phyloP scores from a whole-genome alignment of 1,140 invertebrate species.

The Drosophila gunungcola region DNA sequence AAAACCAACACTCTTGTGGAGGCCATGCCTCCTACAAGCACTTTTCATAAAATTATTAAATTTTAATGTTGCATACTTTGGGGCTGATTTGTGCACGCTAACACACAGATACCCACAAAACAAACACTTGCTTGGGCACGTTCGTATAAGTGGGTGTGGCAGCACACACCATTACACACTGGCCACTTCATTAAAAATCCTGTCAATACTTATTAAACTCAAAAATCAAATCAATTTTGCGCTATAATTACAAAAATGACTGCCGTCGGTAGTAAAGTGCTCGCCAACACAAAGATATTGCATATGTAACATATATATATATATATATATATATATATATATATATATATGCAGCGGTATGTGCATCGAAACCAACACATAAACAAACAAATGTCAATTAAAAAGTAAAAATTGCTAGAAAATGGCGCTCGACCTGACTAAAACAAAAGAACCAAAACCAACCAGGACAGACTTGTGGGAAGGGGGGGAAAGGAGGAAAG shows the following conservation, averaged over 20 bases:
- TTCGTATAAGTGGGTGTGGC: slow-evolving; percentile 14
- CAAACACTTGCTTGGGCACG: slow-evolving; percentile 31
- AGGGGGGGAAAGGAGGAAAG: background rate
- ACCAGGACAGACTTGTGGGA: slow-evolving; percentile 22
- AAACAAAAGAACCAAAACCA: slow-evolving; percentile 62
- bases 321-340: slow-evolving; percentile 19
- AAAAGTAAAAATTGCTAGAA: slow-evolving; percentile 80
- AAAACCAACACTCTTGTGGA: slow-evolving; percentile 7
- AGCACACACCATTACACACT: slow-evolving; percentile 2
- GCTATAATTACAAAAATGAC: slow-evolving; percentile 81
- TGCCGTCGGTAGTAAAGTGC: slow-evolving; percentile 74
- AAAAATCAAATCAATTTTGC: slow-evolving; percentile 82
- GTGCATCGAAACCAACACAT: slow-evolving; percentile 14
- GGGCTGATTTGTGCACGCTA: slow-evolving; percentile 28
- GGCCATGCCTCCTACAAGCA: slow-evolving; percentile 29
- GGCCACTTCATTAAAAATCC: slow-evolving; percentile 75
- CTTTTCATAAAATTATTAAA: slow-evolving; percentile 55
- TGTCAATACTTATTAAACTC: slow-evolving; percentile 82
- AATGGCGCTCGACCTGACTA: slow-evolving; percentile 73
- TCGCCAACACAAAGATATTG: slow-evolving; percentile 28
- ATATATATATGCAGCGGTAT: background rate
- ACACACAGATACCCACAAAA: slow-evolving; percentile 8
- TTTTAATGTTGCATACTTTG: slow-evolving; percentile 53
- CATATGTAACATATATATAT: slow-evolving; percentile 5
- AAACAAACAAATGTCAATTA: slow-evolving; percentile 79